Conservation (phyloP, 2,113 vertebrate genomes). For the Syrmaticus mikado region DNA sequence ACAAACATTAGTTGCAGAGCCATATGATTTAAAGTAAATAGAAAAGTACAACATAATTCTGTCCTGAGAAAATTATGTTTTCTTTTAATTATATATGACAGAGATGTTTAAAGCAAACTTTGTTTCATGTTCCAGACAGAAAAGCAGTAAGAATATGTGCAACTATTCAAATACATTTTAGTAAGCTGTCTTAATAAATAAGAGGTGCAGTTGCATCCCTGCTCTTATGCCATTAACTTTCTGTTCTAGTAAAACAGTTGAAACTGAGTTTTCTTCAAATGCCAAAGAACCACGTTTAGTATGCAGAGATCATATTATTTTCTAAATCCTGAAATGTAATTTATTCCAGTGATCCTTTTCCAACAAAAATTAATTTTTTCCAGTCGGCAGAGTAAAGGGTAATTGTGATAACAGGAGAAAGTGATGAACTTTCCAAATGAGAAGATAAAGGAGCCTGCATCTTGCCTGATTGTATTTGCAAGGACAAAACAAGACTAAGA, state of each 20-base stretch:
- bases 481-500: neutral
- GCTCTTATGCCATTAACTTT: neutral
- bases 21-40: neutral
- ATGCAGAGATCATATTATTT: neutral
- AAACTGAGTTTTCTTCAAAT: neutral
- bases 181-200: neutral
- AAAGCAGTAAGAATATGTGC: neutral
- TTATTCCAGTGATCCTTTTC: neutral
- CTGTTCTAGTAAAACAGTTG: neutral
- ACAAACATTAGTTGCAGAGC: neutral
- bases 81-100: neutral
- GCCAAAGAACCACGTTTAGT: accelerated
- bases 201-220: neutral
- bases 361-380: neutral
- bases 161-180: neutral
- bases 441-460: accelerated
- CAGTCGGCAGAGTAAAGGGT: neutral
- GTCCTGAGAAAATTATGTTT: neutral
- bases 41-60: neutral
- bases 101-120: neutral
- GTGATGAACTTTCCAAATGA: neutral
- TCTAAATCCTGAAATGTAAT: neutral
- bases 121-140: neutral
- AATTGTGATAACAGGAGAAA: neutral
- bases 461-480: neutral